phyloP scores from a whole-genome alignment of 2,888 invertebrate genomes.

The Drosophila vallismaia region DNA sequence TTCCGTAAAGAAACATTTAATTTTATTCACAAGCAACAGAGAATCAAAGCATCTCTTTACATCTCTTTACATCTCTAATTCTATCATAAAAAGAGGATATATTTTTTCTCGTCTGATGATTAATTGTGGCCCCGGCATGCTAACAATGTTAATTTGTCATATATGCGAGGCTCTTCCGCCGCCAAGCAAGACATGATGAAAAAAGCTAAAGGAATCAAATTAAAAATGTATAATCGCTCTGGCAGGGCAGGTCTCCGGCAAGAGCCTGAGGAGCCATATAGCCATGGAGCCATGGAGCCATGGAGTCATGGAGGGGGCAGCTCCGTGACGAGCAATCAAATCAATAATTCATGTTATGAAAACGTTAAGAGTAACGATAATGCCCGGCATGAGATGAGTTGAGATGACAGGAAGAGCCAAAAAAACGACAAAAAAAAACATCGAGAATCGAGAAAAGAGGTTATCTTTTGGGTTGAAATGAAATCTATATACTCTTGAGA shows the following conservation, averaged over 20 bases:
- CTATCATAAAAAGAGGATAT: not conserved
- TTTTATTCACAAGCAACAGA: too few relatives aligned
- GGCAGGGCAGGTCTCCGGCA: not conserved
- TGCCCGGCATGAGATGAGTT: conserved; percentile 36
- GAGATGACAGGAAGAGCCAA: conserved; percentile 1
- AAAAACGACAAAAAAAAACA: not conserved
- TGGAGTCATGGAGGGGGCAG: conserved; percentile 2
- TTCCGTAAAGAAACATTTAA: too few relatives aligned
- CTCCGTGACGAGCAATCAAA: conserved; percentile 67
- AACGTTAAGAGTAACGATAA: conserved; percentile 57
- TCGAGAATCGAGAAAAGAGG: not conserved
- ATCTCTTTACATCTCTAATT: not conserved
- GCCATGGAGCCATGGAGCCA: not conserved
- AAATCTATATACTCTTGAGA: not conserved
- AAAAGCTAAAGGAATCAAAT: conserved; percentile 66
- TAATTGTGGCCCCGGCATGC: conserved; percentile 72
- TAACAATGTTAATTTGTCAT: conserved; percentile 77
- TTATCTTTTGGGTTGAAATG: not conserved
- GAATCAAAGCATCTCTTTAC: not conserved
- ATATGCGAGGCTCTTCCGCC: conserved; percentile 52
- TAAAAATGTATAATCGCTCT: conserved; percentile 73
- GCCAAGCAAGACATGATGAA: conserved; percentile 18
- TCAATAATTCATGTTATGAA: conserved; percentile 74
- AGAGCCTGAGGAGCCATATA: too few relatives aligned
- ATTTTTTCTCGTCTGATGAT: conserved; percentile 50